phyloP scores from a whole-genome alignment of 2,888 invertebrate species.

The Leptopilina syphax region DNA sequence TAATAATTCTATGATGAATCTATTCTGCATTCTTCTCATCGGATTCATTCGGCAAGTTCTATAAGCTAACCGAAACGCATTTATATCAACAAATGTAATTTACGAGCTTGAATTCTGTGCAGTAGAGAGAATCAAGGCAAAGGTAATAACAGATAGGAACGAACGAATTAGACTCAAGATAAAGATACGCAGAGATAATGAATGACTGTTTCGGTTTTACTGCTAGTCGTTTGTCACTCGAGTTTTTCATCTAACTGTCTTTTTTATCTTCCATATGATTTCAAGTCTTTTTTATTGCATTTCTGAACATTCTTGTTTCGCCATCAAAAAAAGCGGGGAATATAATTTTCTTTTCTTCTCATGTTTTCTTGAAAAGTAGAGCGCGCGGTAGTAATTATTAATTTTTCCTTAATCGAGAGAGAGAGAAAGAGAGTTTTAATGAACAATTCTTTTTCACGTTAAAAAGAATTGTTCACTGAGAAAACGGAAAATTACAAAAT shows the following conservation, averaged over 20 bases:
- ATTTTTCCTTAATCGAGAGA: no score
- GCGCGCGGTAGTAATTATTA: no score
- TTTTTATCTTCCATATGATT: conserved; percentile 16
- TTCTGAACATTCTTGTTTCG: background rate
- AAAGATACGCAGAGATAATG: conserved; percentile 24
- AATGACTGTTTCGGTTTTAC: conserved; percentile 21
- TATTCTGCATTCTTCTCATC: background rate
- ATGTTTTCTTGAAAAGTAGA: no score
- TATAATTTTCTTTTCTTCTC: no score
- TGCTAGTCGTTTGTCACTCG: conserved; percentile 20
- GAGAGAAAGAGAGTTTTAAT: no score
- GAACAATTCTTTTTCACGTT: no score
- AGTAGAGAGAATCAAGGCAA: conserved; percentile 9
- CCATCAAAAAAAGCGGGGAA: background rate
- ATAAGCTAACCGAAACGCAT: conserved; percentile 25
- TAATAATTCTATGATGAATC: conserved; percentile 29
- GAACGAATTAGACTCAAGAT: conserved; percentile 30
- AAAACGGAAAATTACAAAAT: no score
- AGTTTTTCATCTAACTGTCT: conserved; percentile 11
- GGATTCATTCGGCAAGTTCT: conserved; percentile 16
- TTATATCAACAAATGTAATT: conserved; percentile 28
- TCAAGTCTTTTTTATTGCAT: background rate
- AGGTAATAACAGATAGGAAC: conserved; percentile 26
- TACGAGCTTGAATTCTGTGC: conserved; percentile 4
- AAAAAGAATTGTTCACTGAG: no score